Conservation (phyloP, 2,888 invertebrate species). For the Ditula angustiorana region DNA sequence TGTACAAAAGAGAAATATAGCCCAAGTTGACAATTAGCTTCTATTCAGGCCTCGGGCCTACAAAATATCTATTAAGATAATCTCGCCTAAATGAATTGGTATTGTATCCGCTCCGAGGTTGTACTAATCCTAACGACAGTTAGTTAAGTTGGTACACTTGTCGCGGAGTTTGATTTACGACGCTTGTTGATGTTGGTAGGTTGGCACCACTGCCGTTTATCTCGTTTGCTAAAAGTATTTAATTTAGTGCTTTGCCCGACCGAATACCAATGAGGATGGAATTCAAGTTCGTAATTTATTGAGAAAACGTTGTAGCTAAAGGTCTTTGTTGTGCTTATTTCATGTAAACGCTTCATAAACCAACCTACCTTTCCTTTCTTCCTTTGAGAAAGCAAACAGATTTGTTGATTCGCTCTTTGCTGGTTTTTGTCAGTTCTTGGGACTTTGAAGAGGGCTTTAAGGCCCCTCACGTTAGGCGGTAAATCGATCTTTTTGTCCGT, state of each 20-base stretch:
- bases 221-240: slow-evolving; percentile 32
- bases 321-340: background rate
- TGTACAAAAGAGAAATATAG: too few relatives aligned
- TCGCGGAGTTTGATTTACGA: slow-evolving; percentile 25
- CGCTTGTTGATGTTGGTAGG: slow-evolving; percentile 5
- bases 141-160: slow-evolving; percentile 31
- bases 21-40: background rate
- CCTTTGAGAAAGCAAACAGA: background rate
- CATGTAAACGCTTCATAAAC: background rate
- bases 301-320: background rate
- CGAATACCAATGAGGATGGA: slow-evolving; percentile 21
- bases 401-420: background rate
- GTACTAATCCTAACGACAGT: slow-evolving; percentile 31
- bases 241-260: slow-evolving; percentile 22
- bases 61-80: slow-evolving; percentile 16
- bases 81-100: slow-evolving; percentile 25
- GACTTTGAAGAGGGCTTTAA: too few relatives aligned
- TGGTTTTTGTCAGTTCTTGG: too few relatives aligned
- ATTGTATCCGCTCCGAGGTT: slow-evolving; percentile 7
- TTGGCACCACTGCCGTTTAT: slow-evolving; percentile 14
- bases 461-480: too few relatives aligned
- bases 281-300: slow-evolving; percentile 26
- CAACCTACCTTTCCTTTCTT: too few relatives aligned
- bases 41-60: background rate
- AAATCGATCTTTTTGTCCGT: too few relatives aligned